Conservation (phyloP, 2,113 vertebrate species). For the Larimichthys polyactis region DNA sequence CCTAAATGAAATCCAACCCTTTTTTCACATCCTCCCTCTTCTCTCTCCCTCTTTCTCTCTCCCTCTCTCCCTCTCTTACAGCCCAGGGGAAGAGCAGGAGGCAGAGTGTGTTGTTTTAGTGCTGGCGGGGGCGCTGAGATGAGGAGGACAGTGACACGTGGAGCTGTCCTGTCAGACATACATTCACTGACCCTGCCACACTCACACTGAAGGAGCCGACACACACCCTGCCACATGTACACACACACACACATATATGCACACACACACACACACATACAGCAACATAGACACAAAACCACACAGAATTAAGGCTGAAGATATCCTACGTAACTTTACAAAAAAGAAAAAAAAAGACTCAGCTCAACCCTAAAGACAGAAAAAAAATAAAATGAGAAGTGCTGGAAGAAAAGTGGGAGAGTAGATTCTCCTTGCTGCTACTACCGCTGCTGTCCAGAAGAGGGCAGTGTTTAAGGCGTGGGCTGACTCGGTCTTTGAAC, state of each 20-base stretch:
- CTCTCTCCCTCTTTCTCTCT: neutral
- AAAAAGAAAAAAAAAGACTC: conserved; percentile 35
- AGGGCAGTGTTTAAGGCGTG: conserved; percentile 58
- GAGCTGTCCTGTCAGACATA: conserved; percentile 59
- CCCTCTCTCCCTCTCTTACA: conserved; percentile 56
- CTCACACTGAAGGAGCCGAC: conserved; percentile 62
- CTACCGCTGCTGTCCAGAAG: conserved; percentile 69
- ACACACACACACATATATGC: conserved; percentile 20
- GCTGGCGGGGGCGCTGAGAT: conserved; percentile 60
- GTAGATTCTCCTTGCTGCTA: conserved; percentile 75
- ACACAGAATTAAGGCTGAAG: conserved; percentile 54
- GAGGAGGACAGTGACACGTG: conserved; percentile 60
- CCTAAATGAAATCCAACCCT: conserved; percentile 8
- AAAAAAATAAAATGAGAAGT: conserved; percentile 13
- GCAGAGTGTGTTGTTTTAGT: conserved; percentile 84
- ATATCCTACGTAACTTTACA: conserved; percentile 39
- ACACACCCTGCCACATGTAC: conserved; percentile 59
- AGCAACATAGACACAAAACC: conserved; percentile 43
- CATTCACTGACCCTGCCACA: conserved; percentile 65
- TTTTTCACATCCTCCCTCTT: neutral
- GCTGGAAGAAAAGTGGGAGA: conserved; percentile 66
- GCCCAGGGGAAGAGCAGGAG: conserved; percentile 82
- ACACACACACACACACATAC: conserved; percentile 28
- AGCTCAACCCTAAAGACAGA: conserved; percentile 43
- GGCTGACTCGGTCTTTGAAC: conserved; percentile 44